Evolutionary conservation across 37 sponge, comb jelly and placozoan species (phyloP).

Genomic region (Sycon ciliatum): DNA sequence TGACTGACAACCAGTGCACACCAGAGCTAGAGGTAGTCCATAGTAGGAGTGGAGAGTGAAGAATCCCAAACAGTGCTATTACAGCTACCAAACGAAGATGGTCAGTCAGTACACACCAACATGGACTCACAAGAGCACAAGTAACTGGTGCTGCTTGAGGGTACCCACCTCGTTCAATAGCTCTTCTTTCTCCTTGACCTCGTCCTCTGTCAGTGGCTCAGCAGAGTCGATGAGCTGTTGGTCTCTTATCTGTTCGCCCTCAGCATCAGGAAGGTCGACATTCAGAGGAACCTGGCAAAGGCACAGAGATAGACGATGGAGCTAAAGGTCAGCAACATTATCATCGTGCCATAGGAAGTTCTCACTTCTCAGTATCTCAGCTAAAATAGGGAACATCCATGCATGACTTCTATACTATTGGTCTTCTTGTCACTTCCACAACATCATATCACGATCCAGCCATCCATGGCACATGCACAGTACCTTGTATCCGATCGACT

Average conservation of each 20-base stretch:
- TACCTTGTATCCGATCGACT: conserved; percentile 27
- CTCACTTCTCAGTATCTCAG: no score
- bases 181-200: conserved; percentile 63
- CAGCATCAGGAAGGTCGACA: conserved; percentile 73
- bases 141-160: neutral
- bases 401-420: no score
- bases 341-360: no score
- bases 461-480: no score
- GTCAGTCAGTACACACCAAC: neutral
- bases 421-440: no score
- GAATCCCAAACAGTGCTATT: neutral
- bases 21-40: no score
- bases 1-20: no score
- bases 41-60: neutral
- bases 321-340: neutral
- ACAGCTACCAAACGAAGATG: neutral
- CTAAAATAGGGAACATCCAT: no score
- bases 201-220: conserved; percentile 80
- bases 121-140: neutral
- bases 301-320: neutral
- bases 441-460: no score
- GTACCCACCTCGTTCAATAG: conserved; percentile 53
- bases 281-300: conserved; percentile 64
- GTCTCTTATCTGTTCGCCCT: conserved; percentile 70
- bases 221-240: conserved; percentile 87